These are phyloP conservation scores for Martes flavigula DNA, from an alignment of 2,797 vertebrate species.

Conservation along the genomic window DNA sequence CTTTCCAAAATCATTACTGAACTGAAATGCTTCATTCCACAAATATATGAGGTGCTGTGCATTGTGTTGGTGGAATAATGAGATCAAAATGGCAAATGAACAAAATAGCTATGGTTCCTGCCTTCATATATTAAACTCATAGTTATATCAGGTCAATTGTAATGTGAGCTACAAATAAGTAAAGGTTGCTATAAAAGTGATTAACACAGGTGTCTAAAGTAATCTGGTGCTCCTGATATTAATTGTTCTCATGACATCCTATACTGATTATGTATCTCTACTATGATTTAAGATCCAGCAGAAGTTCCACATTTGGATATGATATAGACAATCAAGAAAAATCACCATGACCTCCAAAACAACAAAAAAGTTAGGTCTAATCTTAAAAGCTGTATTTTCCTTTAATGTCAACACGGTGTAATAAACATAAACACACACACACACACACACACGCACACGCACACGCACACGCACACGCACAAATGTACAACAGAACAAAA, in stretches of 20 bases:
- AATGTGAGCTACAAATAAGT: not conserved
- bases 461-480: not conserved
- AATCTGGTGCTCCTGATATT: not conserved
- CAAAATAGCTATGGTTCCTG: not conserved
- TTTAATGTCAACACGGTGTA: not conserved
- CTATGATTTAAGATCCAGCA: not conserved
- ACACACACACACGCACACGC: not conserved
- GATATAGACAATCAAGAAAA: not conserved
- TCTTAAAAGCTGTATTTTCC: not conserved
- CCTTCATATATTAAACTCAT: not conserved
- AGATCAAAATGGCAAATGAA: not conserved
- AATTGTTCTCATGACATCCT: not conserved
- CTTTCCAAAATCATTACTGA: not conserved
- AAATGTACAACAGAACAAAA: not conserved
- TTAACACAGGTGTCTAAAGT: not conserved
- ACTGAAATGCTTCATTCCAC: not conserved
- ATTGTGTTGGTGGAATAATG: not conserved
- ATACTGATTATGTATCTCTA: not conserved
- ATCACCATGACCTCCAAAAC: not conserved
- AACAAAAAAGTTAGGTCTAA: not conserved
- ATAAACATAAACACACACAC: not conserved
- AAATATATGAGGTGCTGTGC: not conserved
- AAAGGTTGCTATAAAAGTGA: not conserved
- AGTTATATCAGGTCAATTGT: not conserved
- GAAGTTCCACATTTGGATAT: not conserved